Evolutionary conservation across 1,140 invertebrate species (phyloP).

Genomic region (Holcopasites calliopsidis): DNA sequence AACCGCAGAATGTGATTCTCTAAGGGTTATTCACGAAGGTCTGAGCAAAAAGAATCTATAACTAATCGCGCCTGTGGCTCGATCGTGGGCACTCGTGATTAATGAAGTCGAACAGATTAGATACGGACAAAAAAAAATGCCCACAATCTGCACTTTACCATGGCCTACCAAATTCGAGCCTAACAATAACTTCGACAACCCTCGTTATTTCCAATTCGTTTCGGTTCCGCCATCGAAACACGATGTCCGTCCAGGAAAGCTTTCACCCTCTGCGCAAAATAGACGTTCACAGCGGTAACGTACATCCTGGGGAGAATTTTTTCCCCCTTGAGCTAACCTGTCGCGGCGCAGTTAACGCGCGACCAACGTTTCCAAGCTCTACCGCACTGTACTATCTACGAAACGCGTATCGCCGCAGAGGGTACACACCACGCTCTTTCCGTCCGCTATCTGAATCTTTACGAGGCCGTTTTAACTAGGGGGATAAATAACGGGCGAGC

Average conservation of each 20-base stretch:
- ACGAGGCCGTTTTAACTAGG: slow-evolving; percentile 65
- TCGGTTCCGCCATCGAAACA: neutral
- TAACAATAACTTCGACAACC: neutral
- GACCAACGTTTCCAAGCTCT: slow-evolving; percentile 42
- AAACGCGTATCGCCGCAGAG: slow-evolving; percentile 36
- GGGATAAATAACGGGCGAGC: slow-evolving; percentile 58
- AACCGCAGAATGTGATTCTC: too few species aligned
- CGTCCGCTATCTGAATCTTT: slow-evolving; percentile 70
- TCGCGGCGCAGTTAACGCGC: slow-evolving; percentile 54
- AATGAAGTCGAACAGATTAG: neutral
- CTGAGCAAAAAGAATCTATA: too few species aligned
- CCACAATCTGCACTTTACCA: too few species aligned
- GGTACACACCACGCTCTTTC: slow-evolving; percentile 48
- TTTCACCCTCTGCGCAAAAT: slow-evolving; percentile 16
- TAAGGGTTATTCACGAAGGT: too few species aligned
- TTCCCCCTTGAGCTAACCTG: slow-evolving; percentile 51
- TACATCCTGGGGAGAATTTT: slow-evolving; percentile 10
- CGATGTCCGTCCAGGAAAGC: neutral
- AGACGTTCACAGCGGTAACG: slow-evolving; percentile 23
- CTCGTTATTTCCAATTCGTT: neutral
- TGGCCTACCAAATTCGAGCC: too few species aligned
- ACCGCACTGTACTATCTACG: neutral
- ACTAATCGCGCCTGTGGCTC: too few species aligned
- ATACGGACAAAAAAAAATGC: neutral
- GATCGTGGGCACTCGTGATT: too few species aligned